A percentile compares a stretch with the other conserved stretches of the same genome.
Conservation (phyloP, 2,797 vertebrate genomes). For the Pseudochromis fuscus region DNA sequence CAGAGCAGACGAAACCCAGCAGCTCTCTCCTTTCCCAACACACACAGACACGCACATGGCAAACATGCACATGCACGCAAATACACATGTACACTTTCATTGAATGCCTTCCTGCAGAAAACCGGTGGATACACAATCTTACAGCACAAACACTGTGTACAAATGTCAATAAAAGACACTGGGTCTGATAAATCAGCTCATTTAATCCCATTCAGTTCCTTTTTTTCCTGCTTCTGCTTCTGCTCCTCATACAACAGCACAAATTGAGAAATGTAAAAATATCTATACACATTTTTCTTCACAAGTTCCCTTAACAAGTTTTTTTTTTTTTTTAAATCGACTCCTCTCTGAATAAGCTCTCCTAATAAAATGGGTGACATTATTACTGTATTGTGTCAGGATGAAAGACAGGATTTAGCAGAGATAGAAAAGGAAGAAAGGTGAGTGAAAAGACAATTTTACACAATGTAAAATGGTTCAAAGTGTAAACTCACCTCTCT, state of each 20-base stretch:
- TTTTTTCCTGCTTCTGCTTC: background rate
- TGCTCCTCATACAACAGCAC: background rate
- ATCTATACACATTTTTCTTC: background rate
- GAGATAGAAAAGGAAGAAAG: background rate
- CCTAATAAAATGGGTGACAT: conserved; percentile 1
- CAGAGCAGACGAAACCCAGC: conserved; percentile 38
- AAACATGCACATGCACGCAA: background rate
- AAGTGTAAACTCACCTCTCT: background rate
- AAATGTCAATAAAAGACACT: conserved; percentile 19
- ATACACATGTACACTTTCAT: conserved; percentile 4
- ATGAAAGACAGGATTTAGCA: conserved; percentile 5
- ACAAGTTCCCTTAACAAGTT: background rate
- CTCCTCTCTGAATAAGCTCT: conserved; percentile 1
- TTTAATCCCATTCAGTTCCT: conserved; percentile 10
- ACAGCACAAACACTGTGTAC: conserved; percentile 5
- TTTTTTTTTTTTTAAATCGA: background rate
- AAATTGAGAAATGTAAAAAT: background rate
- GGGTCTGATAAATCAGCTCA: conserved; percentile 16
- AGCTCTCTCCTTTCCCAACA: conserved; percentile 13
- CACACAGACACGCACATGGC: conserved; percentile 1
- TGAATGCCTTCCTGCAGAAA: conserved; percentile 22
- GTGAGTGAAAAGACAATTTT: background rate
- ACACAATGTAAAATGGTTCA: background rate
- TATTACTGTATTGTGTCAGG: background rate
- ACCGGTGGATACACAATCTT: conserved; percentile 15